Evolutionary conservation across 64 coral and sea anemone genomes (phyloP).

Genomic region (Pachyseris speciosa): DNA sequence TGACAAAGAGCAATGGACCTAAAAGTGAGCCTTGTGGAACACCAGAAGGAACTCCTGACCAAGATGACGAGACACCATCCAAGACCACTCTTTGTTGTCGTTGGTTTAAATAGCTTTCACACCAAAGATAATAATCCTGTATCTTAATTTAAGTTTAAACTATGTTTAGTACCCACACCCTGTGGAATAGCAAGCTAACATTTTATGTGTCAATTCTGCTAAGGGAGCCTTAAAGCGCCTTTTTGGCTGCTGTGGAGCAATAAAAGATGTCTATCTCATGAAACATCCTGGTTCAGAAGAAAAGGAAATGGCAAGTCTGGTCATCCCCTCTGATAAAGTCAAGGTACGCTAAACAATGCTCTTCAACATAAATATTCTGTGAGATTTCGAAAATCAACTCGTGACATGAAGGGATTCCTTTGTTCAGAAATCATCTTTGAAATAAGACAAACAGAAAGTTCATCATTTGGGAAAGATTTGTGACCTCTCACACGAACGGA

Average conservation of each 20-base stretch:
- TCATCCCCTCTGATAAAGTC: slow-evolving; percentile 27
- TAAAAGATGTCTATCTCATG: slow-evolving; percentile 78
- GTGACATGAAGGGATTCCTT: too few relatives aligned
- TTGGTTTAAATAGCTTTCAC: slow-evolving; percentile 1
- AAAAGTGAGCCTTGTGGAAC: not conserved
- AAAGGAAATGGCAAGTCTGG: slow-evolving; percentile 56
- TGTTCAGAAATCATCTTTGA: too few relatives aligned
- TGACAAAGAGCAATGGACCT: not conserved
- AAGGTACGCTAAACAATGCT: slow-evolving; percentile 19
- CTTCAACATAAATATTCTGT: not conserved
- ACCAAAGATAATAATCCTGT: too few relatives aligned
- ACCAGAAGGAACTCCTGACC: not conserved
- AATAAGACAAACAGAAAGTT: too few relatives aligned
- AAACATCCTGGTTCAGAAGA: slow-evolving; percentile 81
- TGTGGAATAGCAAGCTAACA: too few relatives aligned
- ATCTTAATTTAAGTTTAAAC: too few relatives aligned
- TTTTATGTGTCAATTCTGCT: not conserved
- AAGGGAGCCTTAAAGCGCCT: slow-evolving; percentile 73
- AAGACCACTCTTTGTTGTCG: slow-evolving; percentile 9
- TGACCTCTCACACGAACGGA: too few relatives aligned
- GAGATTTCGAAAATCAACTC: too few relatives aligned
- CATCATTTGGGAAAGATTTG: too few relatives aligned
- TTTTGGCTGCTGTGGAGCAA: slow-evolving; percentile 75
- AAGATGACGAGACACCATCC: not conserved
- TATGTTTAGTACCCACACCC: too few relatives aligned